Evolutionary conservation across 1,140 invertebrate species (phyloP).

Genomic region (Nebria ingens): DNA sequence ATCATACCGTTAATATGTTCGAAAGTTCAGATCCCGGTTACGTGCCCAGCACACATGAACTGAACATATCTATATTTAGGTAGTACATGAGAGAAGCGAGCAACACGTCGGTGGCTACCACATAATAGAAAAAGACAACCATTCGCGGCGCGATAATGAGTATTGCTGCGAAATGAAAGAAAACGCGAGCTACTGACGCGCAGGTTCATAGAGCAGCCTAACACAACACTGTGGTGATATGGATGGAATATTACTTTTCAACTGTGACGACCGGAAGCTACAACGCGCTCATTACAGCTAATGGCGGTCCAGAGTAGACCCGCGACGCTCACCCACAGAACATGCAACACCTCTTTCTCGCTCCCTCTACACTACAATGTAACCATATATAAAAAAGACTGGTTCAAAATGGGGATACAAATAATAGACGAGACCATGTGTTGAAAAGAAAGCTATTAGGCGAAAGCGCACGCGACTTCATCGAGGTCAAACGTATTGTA

Average conservation of each 20-base stretch:
- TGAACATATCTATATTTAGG: no score
- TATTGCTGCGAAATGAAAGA: not conserved
- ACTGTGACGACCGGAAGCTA: conserved; percentile 2
- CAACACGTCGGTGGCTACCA: not conserved
- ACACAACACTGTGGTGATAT: no score
- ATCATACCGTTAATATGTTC: not conserved
- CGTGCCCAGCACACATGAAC: not conserved
- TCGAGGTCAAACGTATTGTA: no score
- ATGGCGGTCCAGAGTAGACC: conserved; percentile 1
- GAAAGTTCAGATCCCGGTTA: not conserved
- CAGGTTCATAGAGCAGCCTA: no score
- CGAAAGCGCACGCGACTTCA: not conserved
- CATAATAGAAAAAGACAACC: not conserved
- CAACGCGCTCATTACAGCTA: conserved; percentile 4
- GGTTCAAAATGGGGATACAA: not conserved
- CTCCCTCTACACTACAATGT: no score
- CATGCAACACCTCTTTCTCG: not conserved
- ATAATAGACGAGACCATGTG: not conserved
- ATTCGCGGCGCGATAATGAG: not conserved
- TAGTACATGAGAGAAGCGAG: not conserved
- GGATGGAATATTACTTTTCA: conserved; percentile 2
- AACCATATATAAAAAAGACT: not conserved
- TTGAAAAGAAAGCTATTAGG: not conserved
- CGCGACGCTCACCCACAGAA: not conserved
- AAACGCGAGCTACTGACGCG: not conserved